phyloP scores from a whole-genome alignment of 2,113 vertebrate genomes.

The Manacus vitellinus region DNA sequence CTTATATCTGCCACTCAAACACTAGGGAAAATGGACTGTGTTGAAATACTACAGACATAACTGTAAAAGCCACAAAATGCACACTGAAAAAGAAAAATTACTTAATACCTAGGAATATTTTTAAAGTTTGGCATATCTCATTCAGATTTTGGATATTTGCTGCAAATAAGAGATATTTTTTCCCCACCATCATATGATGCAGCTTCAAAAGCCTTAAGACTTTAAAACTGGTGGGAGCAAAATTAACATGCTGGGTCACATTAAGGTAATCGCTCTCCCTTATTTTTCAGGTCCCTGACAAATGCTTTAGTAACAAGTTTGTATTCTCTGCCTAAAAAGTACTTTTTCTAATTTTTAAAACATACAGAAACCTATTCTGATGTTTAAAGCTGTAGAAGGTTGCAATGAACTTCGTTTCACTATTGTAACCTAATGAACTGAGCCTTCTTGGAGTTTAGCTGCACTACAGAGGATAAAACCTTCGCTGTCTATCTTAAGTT shows the following conservation, averaged over 20 bases:
- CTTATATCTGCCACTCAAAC: neutral
- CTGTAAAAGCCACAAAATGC: neutral
- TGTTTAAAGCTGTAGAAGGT: neutral
- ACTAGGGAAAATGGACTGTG: accelerated
- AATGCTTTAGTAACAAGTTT: neutral
- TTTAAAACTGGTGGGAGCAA: neutral
- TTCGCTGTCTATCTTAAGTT: neutral
- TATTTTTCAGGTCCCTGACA: neutral
- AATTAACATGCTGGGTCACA: neutral
- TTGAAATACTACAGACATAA: neutral
- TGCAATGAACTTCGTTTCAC: neutral
- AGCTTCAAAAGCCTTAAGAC: neutral
- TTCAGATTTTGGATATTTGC: neutral
- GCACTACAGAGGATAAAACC: neutral
- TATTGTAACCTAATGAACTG: neutral
- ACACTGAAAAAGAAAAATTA: neutral
- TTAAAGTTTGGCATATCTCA: neutral
- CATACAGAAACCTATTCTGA: neutral
- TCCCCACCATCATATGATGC: neutral
- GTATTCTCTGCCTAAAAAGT: neutral
- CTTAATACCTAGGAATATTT: neutral
- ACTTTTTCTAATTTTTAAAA: neutral
- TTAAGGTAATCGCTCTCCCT: neutral
- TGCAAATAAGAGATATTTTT: neutral
- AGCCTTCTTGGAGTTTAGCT: neutral